Percentiles rank a stretch among this genome's conserved stretches.
Evolutionary conservation across 2,888 invertebrate genomes (phyloP).

Genomic region (Drosophila mimica): DNA sequence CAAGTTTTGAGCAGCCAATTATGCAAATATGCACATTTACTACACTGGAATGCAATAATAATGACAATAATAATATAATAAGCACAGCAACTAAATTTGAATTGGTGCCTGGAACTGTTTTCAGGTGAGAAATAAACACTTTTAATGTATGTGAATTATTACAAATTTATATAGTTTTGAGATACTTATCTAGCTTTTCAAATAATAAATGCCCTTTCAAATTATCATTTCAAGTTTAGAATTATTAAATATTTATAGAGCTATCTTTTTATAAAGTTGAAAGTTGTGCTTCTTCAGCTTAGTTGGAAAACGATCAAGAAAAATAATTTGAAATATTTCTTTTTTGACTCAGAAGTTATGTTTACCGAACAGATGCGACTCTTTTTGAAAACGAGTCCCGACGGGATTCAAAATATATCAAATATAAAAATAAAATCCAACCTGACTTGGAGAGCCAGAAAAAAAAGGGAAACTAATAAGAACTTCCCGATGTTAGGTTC

Average conservation of each 20-base stretch:
- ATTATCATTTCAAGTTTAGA: not conserved
- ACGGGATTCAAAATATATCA: not conserved
- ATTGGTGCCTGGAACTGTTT: not conserved
- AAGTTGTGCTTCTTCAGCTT: not conserved
- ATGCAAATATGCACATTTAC: constrained; percentile 44
- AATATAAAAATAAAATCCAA: not conserved
- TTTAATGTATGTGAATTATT: not conserved
- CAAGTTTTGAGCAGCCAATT: constrained; percentile 68
- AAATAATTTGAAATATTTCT: not conserved
- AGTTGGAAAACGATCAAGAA: not conserved
- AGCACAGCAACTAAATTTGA: not conserved
- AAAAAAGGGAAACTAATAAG: not conserved
- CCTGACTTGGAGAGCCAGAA: not conserved
- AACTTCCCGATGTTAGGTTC: not conserved
- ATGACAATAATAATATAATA: constrained; percentile 20
- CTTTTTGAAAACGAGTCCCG: not conserved
- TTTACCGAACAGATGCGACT: not conserved
- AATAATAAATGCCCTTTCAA: not conserved
- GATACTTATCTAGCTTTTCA: not conserved
- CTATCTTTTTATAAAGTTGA: not conserved
- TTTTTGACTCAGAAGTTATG: not conserved
- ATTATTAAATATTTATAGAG: not conserved
- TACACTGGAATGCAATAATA: constrained; percentile 8
- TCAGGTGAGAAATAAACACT: not conserved
- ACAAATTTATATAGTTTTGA: not conserved